These are phyloP conservation scores for Chymomyza caudatula DNA, from an alignment of 2,888 invertebrate genomes.

Conservation along the genomic window DNA sequence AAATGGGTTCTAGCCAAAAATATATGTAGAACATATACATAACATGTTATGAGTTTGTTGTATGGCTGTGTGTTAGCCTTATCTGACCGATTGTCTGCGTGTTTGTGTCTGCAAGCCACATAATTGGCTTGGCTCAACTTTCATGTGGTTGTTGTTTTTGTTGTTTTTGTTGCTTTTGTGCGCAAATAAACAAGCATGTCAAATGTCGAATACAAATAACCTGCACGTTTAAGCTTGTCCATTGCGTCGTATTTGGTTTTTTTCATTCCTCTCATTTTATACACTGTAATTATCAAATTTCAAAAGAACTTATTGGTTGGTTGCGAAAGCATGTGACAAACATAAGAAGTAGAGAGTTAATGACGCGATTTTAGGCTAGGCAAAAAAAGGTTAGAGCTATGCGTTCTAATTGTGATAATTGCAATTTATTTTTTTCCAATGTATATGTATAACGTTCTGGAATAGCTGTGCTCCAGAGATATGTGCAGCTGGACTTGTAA, in stretches of 20 bases:
- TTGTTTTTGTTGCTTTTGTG: not conserved
- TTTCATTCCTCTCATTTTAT: not conserved
- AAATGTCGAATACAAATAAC: not conserved
- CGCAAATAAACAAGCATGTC: not conserved
- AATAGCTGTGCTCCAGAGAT: no score
- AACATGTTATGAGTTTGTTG: not conserved
- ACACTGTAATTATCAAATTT: not conserved
- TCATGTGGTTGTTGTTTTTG: not conserved
- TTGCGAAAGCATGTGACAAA: no score
- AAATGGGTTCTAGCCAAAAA: not conserved
- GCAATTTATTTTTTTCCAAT: no score
- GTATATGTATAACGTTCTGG: no score
- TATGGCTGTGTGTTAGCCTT: not conserved
- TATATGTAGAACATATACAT: not conserved
- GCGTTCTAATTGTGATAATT: no score
- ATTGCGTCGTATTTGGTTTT: constrained; percentile 24
- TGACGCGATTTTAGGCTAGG: no score
- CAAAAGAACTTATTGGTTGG: no score
- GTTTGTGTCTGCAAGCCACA: not conserved
- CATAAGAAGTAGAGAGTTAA: no score
- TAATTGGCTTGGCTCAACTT: constrained; percentile 28
- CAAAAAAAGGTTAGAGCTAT: no score
- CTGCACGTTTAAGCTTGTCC: constrained; percentile 56
- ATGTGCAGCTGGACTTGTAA: no score
- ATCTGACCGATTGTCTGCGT: not conserved